Conservation (phyloP, 2,888 invertebrate species). For the Drosophila kokeensis region DNA sequence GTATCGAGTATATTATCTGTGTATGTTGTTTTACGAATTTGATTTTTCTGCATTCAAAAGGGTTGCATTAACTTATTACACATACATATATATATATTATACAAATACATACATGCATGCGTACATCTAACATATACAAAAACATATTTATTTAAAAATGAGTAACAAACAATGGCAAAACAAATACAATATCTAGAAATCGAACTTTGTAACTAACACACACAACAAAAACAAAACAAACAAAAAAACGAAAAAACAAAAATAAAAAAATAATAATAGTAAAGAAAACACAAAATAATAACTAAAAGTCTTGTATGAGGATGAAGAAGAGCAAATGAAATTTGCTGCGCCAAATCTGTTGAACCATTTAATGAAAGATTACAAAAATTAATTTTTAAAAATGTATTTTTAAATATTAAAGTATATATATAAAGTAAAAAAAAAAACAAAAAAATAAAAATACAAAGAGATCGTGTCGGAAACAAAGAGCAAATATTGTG, state of each 20-base stretch:
- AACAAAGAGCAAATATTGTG: conserved; percentile 80
- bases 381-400: conserved; percentile 76
- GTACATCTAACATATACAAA: conserved; percentile 54
- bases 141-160: conserved; percentile 69
- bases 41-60: conserved; percentile 59
- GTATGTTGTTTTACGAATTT: conserved; percentile 61
- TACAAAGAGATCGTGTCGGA: conserved; percentile 72
- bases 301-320: conserved; percentile 71
- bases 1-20: conserved; percentile 31
- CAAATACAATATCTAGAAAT: conserved; percentile 40
- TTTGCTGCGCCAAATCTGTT: conserved; percentile 82
- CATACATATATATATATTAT: conserved; percentile 36
- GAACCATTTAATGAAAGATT: conserved; percentile 77
- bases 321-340: conserved; percentile 72
- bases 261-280: conserved; percentile 22
- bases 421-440: conserved; percentile 68
- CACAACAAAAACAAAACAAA: conserved; percentile 20
- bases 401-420: conserved; percentile 76
- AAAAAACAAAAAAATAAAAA: conserved; percentile 50
- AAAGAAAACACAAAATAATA: conserved; percentile 34
- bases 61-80: conserved; percentile 78
- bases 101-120: conserved; percentile 46
- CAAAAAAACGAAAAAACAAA: conserved; percentile 12
- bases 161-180: conserved; percentile 22
- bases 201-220: conserved; percentile 53